Percentiles rank a stretch among this genome's conserved stretches.
phyloP scores from a whole-genome alignment of 2,888 invertebrate genomes.

The Pristionchus fissidentatus region DNA sequence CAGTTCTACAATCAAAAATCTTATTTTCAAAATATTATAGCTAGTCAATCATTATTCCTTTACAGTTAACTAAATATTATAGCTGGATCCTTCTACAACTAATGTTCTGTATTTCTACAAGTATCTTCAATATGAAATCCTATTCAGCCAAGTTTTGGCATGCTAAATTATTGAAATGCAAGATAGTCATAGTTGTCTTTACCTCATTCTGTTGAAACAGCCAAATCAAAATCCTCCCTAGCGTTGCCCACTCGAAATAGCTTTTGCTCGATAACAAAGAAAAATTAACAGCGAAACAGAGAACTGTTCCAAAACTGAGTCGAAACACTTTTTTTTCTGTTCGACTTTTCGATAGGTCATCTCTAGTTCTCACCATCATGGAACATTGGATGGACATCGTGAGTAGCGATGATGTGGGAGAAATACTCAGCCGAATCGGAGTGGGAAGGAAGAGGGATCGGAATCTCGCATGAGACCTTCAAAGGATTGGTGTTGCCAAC shows the following conservation, averaged over 20 bases:
- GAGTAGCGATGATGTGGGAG: conserved; percentile 33
- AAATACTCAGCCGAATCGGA: conserved; percentile 30
- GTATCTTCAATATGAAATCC: no score
- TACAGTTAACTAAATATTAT: no score
- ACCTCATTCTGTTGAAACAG: neutral
- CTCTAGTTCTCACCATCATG: conserved; percentile 7
- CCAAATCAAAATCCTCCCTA: neutral
- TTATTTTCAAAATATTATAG: neutral
- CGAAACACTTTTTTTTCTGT: neutral
- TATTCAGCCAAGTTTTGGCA: no score
- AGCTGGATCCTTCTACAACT: no score
- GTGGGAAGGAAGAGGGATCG: conserved; percentile 43
- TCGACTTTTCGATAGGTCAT: neutral
- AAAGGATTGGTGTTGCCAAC: neutral
- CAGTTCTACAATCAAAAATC: neutral
- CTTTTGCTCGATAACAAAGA: no score
- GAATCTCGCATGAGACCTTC: conserved; percentile 43
- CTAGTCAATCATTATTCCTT: neutral
- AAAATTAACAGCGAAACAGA: neutral
- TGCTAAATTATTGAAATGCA: neutral
- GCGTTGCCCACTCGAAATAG: neutral
- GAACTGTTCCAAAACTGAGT: neutral
- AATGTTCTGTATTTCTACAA: no score
- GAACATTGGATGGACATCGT: conserved; percentile 39
- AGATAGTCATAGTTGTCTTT: neutral